Conservation (phyloP, 2,113 vertebrate species). For the Ceratotherium simum region DNA sequence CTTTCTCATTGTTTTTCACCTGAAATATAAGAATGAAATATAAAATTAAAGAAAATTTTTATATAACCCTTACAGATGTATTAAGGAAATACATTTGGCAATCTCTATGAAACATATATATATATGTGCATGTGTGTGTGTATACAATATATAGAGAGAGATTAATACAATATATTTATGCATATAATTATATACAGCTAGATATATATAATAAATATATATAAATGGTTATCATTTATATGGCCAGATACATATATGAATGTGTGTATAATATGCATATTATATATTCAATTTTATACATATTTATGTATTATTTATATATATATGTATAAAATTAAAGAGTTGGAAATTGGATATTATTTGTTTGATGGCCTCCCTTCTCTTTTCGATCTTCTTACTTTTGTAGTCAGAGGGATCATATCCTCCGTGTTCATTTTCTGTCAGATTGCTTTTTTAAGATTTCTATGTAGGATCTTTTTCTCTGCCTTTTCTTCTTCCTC, state of each 20-base stretch:
- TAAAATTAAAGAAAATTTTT: neutral
- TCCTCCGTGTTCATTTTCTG: neutral
- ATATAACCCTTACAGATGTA: neutral
- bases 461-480: neutral
- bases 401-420: neutral
- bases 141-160: neutral
- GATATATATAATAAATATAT: neutral
- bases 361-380: neutral
- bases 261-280: neutral
- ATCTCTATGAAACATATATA: neutral
- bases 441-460: neutral
- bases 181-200: neutral
- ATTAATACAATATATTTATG: neutral
- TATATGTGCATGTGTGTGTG: neutral
- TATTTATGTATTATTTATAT: neutral
- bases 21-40: neutral
- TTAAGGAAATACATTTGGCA: neutral
- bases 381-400: neutral
- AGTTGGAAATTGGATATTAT: neutral
- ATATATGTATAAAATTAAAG: neutral
- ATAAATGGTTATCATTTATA: neutral
- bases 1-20: neutral
- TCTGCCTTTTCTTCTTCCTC: neutral
- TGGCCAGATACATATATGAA: neutral
- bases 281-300: neutral